Evolutionary conservation across 1,140 invertebrate genomes (phyloP), one percentile per base, ranked within the genome.

Genomic region (Thaumetopoea pityocampa): DNA sequence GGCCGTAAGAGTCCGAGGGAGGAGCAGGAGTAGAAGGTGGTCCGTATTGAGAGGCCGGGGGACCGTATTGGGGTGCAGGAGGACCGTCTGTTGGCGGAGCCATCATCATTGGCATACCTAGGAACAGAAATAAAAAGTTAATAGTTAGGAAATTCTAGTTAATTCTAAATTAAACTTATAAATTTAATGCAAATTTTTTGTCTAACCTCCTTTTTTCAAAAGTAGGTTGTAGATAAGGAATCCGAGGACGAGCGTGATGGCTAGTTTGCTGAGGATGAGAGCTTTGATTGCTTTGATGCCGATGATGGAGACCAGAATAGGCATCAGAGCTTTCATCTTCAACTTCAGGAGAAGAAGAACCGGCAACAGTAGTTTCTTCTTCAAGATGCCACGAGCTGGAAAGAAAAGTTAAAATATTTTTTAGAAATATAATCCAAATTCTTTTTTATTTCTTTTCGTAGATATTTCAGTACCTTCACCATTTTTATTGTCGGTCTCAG

Each of bases 261-360:
- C 92, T 23, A 94, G 85, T 76, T 95, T 95, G 50, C 92, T 94
- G 48, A 94, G 87, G 18, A 95, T 88, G 8, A 94, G 80, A 54
- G 93, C 93, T 79, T 95, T 95, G 44, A 93, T 81, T 5, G 93
- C 92, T 77, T 95, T 95, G 29, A 94, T 73, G 41, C 92, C 91
- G 68, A 94, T 90, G 44, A 94, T 81, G 12, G 90, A 88, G 6
- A 94, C 87, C 47, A 94, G 88, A 48, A 95, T 93, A 6, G 93
- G 93, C 89, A 92, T 93, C 11, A 95, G 69, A 14, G 92, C 90
- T 80, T 95, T 94, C 74, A 94, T 84, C 78, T 94, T 95, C 55
- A 95, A 67, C 71, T 95, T 95, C 41, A 95, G 77, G 18, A 94
- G 86, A 51, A 95, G 78, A 32, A 94, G 73, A 23, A 94, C 86